phyloP scores from a whole-genome alignment of 35 echinoderm and acorn worm genomes.

The Lytechinus variegatus region DNA sequence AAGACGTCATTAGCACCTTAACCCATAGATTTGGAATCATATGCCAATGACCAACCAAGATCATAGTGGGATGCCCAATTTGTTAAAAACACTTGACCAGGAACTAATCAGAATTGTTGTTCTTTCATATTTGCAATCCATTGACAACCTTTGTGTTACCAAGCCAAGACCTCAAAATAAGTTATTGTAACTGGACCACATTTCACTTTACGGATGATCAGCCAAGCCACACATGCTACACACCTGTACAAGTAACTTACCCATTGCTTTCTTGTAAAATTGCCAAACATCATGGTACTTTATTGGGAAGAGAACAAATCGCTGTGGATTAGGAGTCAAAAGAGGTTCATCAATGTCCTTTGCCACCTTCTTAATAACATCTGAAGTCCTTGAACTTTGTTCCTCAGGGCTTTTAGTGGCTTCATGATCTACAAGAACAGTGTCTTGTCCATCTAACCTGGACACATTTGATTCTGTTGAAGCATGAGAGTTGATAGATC shows the following conservation, averaged over 20 bases:
- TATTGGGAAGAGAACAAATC: constrained; percentile 92
- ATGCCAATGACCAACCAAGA: no score
- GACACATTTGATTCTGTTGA: neutral
- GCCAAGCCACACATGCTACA: neutral
- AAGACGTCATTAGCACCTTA: no score
- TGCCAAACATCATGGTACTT: constrained; percentile 86
- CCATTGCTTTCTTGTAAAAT: constrained; percentile 96
- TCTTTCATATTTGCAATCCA: no score
- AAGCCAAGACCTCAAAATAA: no score
- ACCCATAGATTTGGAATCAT: no score
- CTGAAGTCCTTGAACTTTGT: neutral
- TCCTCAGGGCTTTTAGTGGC: neutral
- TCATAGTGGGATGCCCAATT: no score
- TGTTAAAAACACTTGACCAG: no score
- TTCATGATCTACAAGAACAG: neutral
- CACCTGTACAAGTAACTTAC: constrained; percentile 50
- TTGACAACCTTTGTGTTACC: no score
- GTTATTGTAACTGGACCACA: no score
- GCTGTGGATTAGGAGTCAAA: constrained; percentile 58
- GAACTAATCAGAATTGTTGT: no score
- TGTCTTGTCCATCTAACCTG: neutral
- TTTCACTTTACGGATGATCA: neutral
- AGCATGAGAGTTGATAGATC: neutral
- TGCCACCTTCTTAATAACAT: neutral
- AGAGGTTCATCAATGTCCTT: constrained; percentile 74